These are phyloP conservation scores for Chouioia cunea DNA, from an alignment of 2,888 invertebrate genomes.

Conservation along the genomic window DNA sequence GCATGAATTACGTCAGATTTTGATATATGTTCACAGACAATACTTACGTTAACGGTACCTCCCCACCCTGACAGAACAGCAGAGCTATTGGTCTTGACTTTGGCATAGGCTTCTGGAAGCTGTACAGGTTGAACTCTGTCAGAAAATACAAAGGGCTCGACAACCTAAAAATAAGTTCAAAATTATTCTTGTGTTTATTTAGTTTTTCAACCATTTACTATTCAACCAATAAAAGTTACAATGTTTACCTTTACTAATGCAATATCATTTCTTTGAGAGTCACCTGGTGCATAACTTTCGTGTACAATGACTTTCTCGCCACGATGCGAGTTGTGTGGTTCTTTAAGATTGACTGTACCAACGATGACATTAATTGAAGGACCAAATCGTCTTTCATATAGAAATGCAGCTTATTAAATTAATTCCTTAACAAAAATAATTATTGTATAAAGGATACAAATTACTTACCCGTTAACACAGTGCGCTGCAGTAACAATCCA, in stretches of 20 bases:
- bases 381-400: not conserved
- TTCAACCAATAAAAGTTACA: not conserved
- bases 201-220: not conserved
- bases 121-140: slow-evolving; percentile 12
- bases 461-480: slow-evolving; percentile 38
- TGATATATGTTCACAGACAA: not conserved
- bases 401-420: not conserved
- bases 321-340: slow-evolving; percentile 33
- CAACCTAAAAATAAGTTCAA: slow-evolving; percentile 10
- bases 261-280: slow-evolving; percentile 56
- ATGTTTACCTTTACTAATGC: slow-evolving; percentile 56
- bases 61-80: slow-evolving; percentile 41
- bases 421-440: no score
- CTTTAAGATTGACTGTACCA: slow-evolving; percentile 48
- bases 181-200: not conserved
- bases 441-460: not conserved
- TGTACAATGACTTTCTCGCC: slow-evolving; percentile 48
- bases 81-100: slow-evolving; percentile 9
- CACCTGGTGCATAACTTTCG: slow-evolving; percentile 32
- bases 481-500: slow-evolving; percentile 42
- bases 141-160: not conserved
- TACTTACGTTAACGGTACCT: slow-evolving; percentile 13
- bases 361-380: slow-evolving; percentile 49
- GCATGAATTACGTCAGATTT: not conserved
- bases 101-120: slow-evolving; percentile 10